phyloP scores from a whole-genome alignment of 2,888 invertebrate species.

The Protonemura montana region DNA sequence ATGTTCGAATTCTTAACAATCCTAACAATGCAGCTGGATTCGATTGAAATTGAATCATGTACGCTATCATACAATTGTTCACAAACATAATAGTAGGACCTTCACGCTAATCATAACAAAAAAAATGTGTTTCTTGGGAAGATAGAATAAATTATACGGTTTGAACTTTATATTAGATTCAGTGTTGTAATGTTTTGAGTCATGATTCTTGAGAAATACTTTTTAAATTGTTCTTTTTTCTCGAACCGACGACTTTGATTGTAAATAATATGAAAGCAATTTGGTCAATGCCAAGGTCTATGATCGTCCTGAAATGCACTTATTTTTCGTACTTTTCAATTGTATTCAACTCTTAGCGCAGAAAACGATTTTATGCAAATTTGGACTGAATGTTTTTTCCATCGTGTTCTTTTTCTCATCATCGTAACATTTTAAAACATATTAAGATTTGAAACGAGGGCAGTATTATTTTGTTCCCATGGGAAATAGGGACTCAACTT shows the following conservation, averaged over 20 bases:
- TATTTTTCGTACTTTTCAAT: neutral
- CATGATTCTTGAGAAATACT: neutral
- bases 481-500: too few relatives aligned
- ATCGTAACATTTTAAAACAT: neutral
- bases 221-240: neutral
- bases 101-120: neutral
- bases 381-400: neutral
- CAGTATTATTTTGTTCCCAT: too few relatives aligned
- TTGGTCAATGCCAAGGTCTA: neutral
- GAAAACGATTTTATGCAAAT: neutral
- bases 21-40: neutral
- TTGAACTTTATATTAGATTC: neutral
- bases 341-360: neutral
- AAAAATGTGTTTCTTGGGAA: neutral
- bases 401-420: neutral
- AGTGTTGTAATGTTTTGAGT: neutral
- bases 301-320: neutral
- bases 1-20: neutral
- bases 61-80: neutral
- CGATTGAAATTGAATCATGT: constrained; percentile 12
- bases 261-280: neutral
- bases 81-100: constrained; percentile 12
- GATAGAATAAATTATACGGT: neutral
- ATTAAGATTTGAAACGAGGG: neutral
- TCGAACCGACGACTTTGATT: neutral